phyloP scores from a whole-genome alignment of 2,888 invertebrate species.

The Hirtodrosophila confusa region DNA sequence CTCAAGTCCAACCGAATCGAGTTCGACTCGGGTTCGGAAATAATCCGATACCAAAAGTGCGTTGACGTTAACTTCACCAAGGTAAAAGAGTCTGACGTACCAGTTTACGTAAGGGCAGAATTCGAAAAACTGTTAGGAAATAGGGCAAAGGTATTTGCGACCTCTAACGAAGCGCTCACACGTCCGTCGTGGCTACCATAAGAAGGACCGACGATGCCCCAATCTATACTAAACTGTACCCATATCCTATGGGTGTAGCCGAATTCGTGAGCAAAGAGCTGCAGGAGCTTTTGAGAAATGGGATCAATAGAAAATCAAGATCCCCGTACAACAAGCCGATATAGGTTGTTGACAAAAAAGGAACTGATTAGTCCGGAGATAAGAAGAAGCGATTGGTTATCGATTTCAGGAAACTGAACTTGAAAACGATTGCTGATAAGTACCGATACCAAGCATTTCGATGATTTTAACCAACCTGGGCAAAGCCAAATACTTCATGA shows the following conservation, averaged over 20 bases:
- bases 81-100: too few relatives aligned
- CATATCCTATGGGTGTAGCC: slow-evolving; percentile 8
- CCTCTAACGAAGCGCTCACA: too few relatives aligned
- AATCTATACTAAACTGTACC: slow-evolving; percentile 16
- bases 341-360: slow-evolving; percentile 12
- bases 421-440: slow-evolving; percentile 7
- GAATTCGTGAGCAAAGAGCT: slow-evolving; percentile 15
- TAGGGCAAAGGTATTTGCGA: too few relatives aligned
- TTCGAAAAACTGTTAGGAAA: too few relatives aligned
- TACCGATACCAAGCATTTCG: slow-evolving; percentile 5
- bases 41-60: too few relatives aligned
- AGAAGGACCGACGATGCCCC: not conserved
- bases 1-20: too few relatives aligned
- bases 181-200: slow-evolving; percentile 2
- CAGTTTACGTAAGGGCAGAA: too few relatives aligned
- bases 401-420: slow-evolving; percentile 14
- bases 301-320: not conserved
- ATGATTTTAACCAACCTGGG: too few relatives aligned
- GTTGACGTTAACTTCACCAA: too few relatives aligned
- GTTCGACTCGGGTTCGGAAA: too few relatives aligned
- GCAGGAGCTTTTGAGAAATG: slow-evolving; percentile 6
- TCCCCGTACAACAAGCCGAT: slow-evolving; percentile 15
- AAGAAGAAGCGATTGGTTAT: slow-evolving; percentile 4
- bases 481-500: too few relatives aligned
- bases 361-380: slow-evolving; percentile 4